Conservation (phyloP, 92 coral and sea anemone genomes). For the Pocillopora meandrina region DNA sequence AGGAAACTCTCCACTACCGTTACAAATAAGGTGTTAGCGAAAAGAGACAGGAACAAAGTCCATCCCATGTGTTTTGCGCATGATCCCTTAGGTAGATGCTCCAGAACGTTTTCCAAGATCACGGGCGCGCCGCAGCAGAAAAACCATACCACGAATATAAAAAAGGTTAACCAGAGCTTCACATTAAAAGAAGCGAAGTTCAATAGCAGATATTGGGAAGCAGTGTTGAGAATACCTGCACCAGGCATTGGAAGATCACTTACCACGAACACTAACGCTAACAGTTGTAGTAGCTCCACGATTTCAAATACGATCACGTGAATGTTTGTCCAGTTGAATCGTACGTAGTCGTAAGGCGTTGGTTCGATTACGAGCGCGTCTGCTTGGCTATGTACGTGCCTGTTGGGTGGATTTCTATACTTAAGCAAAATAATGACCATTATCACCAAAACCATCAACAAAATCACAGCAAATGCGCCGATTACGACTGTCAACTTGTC, state of each 20-base stretch:
- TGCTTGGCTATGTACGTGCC: background rate
- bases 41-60: slow-evolving; percentile 83
- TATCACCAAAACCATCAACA: slow-evolving; percentile 63
- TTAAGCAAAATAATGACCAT: slow-evolving; percentile 70
- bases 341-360: slow-evolving; percentile 84
- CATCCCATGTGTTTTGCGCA: slow-evolving; percentile 92
- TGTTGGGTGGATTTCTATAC: slow-evolving; percentile 14
- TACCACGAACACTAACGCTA: slow-evolving; percentile 85
- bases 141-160: slow-evolving; percentile 83
- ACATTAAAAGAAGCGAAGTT: slow-evolving; percentile 88
- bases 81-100: slow-evolving; percentile 74
- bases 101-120: slow-evolving; percentile 86
- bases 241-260: slow-evolving; percentile 89
- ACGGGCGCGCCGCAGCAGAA: slow-evolving; percentile 94
- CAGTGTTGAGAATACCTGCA: slow-evolving; percentile 55
- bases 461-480: slow-evolving; percentile 69
- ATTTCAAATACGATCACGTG: slow-evolving; percentile 88
- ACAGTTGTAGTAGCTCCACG: slow-evolving; percentile 87
- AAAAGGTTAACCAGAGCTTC: slow-evolving; percentile 83
- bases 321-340: slow-evolving; percentile 95
- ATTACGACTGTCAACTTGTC: slow-evolving; percentile 55
- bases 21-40: slow-evolving; percentile 94
- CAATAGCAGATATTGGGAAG: slow-evolving; percentile 79
- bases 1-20: slow-evolving; percentile 88
- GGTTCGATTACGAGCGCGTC: slow-evolving; percentile 67